A percentile compares a stretch with the other conserved stretches of the same genome.
These are phyloP conservation scores for Ctenicera cuprea DNA, from an alignment of 2,888 invertebrate species.

Conservation along the genomic window DNA sequence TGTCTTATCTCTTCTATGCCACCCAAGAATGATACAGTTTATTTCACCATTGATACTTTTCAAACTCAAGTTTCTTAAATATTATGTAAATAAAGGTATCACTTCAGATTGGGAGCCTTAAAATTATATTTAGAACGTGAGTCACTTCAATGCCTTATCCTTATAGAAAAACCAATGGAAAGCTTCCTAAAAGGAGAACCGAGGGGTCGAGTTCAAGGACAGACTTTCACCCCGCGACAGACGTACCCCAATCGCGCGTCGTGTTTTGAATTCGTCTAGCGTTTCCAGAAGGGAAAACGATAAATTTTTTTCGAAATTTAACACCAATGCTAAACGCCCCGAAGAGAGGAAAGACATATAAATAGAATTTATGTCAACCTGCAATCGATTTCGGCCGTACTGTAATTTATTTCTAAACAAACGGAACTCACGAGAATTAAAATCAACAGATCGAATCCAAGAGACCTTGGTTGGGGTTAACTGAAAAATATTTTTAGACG, in stretches of 20 bases:
- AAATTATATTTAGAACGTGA: no score
- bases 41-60: no score
- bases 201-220: conserved; percentile 41
- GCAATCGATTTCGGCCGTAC: no score
- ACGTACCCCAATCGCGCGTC: not conserved
- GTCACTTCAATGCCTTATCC: not conserved
- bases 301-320: no score
- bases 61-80: no score
- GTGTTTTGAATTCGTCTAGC: not conserved
- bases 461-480: not conserved
- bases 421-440: not conserved
- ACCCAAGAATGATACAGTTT: no score
- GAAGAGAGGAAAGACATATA: no score
- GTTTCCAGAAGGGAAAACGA: not conserved
- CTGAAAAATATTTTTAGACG: not conserved
- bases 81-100: not conserved
- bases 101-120: no score
- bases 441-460: conserved; percentile 13
- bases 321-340: no score
- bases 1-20: no score
- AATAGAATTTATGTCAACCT: not conserved
- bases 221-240: conserved; percentile 36
- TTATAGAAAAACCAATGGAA: not conserved
- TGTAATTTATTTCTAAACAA: no score
- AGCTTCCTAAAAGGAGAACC: conserved; percentile 7